phyloP scores from a whole-genome alignment of 2,888 invertebrate genomes.

The Parnassius apollo region DNA sequence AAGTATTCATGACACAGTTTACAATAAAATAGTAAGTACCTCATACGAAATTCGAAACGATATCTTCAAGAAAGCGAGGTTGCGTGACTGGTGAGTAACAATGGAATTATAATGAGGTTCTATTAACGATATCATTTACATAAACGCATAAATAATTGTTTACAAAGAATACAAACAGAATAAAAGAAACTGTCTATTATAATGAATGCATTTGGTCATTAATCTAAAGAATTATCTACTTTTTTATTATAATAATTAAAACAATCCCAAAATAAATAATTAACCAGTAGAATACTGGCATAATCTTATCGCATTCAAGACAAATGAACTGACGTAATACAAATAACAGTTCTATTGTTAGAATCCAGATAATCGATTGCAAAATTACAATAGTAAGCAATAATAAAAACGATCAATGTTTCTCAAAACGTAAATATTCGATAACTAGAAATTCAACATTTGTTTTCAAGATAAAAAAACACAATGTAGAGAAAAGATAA shows the following conservation, averaged over 20 bases:
- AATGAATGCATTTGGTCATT: constrained; percentile 45
- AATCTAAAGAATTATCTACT: constrained; percentile 30
- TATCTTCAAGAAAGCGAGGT: constrained; percentile 49
- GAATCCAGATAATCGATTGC: constrained; percentile 5
- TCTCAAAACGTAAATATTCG: constrained; percentile 50
- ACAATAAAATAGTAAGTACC: constrained; percentile 35
- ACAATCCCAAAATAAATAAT: constrained; percentile 35
- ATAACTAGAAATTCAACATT: constrained; percentile 45
- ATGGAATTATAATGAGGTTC: constrained; percentile 74
- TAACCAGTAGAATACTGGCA: constrained; percentile 34
- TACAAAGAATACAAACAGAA: constrained; percentile 64
- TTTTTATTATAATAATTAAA: constrained; percentile 11
- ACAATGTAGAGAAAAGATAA: constrained; percentile 57
- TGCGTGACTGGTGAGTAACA: constrained; percentile 59
- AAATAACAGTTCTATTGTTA: constrained; percentile 20
- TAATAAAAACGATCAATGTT: constrained; percentile 39
- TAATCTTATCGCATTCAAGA: constrained; percentile 38
- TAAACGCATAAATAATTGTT: constrained; percentile 73
- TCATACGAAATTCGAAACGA: constrained; percentile 52
- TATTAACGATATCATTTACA: constrained; percentile 70
- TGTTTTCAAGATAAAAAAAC: constrained; percentile 30
- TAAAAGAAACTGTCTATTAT: constrained; percentile 43
- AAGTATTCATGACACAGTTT: constrained; percentile 25
- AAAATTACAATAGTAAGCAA: constrained; percentile 27
- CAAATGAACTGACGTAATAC: constrained; percentile 38